Conservation (phyloP, 2,797 vertebrate genomes). For the Rachycentron canadum region DNA sequence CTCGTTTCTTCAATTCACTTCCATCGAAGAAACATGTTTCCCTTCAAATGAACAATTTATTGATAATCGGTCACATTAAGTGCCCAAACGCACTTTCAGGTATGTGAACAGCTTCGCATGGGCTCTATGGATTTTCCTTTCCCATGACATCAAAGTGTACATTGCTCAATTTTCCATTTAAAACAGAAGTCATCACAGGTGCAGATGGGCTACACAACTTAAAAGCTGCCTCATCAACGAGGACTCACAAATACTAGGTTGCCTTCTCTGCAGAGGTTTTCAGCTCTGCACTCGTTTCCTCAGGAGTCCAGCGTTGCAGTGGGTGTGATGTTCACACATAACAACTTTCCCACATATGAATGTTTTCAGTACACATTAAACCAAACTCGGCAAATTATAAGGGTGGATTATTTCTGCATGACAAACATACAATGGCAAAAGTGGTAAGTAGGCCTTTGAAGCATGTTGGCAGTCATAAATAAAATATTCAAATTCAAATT, state of each 20-base stretch:
- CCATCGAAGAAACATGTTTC: constrained; percentile 97
- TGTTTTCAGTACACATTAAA: constrained; percentile 74
- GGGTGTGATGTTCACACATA: constrained; percentile 60
- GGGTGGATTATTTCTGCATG: constrained; percentile 65
- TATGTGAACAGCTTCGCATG: constrained; percentile 94
- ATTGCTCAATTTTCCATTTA: constrained; percentile 98
- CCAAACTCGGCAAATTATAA: constrained; percentile 71
- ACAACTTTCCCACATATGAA: constrained; percentile 60
- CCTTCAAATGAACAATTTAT: constrained; percentile 99
- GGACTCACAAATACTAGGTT: constrained; percentile 93
- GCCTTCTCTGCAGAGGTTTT: constrained; percentile 85
- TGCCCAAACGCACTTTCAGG: constrained; percentile 92
- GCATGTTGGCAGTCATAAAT: constrained; percentile 60
- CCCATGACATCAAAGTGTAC: constrained; percentile 97
- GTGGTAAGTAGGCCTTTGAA: constrained; percentile 59
- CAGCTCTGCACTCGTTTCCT: constrained; percentile 82
- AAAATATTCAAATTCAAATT: constrained; percentile 55
- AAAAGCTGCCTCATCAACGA: constrained; percentile 93
- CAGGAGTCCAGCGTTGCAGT: constrained; percentile 75
- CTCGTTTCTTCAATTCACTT: constrained; percentile 95
- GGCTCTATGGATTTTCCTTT: constrained; percentile 93
- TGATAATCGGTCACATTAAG: constrained; percentile 97
- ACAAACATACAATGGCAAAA: constrained; percentile 75
- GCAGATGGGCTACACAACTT: constrained; percentile 96
- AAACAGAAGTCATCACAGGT: constrained; percentile 99